Evolutionary conservation across 37 sponge, comb jelly and placozoan species (phyloP), one percentile per base, ranked within the genome.

Genomic region (Tethya wilhelma): DNA sequence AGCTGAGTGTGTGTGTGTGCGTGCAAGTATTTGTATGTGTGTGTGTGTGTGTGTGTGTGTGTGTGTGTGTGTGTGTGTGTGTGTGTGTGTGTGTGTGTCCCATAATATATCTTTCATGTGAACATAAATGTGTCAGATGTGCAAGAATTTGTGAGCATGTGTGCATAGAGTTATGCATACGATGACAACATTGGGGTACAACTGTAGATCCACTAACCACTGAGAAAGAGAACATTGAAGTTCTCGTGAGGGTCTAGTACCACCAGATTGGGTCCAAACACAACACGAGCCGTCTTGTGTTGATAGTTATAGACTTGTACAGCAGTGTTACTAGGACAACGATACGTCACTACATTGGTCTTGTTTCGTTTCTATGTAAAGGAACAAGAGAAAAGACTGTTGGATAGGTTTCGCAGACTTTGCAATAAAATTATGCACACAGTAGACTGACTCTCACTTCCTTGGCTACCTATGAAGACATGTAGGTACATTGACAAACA

Each of bases 231-330:
- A 26, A 91, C 90, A 56, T 93, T 97, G 90, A 97, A 97, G 64
- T 73, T 91, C 86, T 97, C 97, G 69, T 97, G 94, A 2, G 94
- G 92, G 0, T 81, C 90, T 41, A 97, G 84, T 32, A 94, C 69
- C 37, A 97, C 95, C 77, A 97, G 80, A 76, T 97, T 92, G 0
- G 97, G 97, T 6, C 97, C 97, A 91, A 97, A 97, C 65, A 93
- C 66, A 17, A 97, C 94, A 28, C 97, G 75, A 30, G 94, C 89
- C 0, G 92, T 91, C 71, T 92, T 94, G 59, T 87, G 41, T 25
- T 66, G 78, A 77, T 94, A 97, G 92, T 97, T 90, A 65, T 93
- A 97, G 33, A 97, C 97, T 64, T 95, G 96, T n/a, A 95, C 87
- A 29, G 93, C 93, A 56, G 80, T 59, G 87, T 95, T 95, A 77